Base-by-base conservation (phyloP, 2,888 invertebrate species). In the Agrochola lychnidis region DNA sequence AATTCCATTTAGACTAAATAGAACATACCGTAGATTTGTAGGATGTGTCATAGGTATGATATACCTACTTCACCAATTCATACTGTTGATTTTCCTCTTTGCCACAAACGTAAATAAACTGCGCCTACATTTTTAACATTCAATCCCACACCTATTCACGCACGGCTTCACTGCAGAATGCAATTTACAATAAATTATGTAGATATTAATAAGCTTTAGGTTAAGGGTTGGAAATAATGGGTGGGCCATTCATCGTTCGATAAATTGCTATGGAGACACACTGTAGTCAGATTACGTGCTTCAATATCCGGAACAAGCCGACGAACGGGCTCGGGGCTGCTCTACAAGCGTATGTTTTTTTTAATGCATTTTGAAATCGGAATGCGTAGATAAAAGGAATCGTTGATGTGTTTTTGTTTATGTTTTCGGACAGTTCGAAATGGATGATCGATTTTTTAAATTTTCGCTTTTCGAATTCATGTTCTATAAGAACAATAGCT, bases 121-220 rank as follows among this genome's bases (percentile, higher is more conserved):
- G 51, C 19, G 78, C 59, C 85, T 74, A 82, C 71, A 85, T 87
- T 87, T 88, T 89, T 83, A 84, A 84, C 79, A 89, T 87, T 86
- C 81, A 85, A 87, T 85, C 83, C 80, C 75, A 81, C 72, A 82
- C 81, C 72, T 84, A 93, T 92, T 94, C 93, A 94, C 93, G 94
- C 94, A 93, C 93, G 92, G 90, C 89, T 92, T 93, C 93, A 93
- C 93, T 94, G 92, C 93, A 93, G 92, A 95, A 96, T 96, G 96
- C 95, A 96, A 96, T 96, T 96, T 96, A 96, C 96, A 96, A 96
- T 96, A 96, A 96, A 96, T 96, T 96, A 96, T 94, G 94, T 93
- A 94, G 96, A 95, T 96, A 96, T 96, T 96, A 96, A 96, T 96
- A 96, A 96, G 95, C 94, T 92, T 93, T 93, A 94, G 95, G 95